Conservation (phyloP, 2,888 invertebrate genomes). For the Glyphotaelius pellucidus region DNA sequence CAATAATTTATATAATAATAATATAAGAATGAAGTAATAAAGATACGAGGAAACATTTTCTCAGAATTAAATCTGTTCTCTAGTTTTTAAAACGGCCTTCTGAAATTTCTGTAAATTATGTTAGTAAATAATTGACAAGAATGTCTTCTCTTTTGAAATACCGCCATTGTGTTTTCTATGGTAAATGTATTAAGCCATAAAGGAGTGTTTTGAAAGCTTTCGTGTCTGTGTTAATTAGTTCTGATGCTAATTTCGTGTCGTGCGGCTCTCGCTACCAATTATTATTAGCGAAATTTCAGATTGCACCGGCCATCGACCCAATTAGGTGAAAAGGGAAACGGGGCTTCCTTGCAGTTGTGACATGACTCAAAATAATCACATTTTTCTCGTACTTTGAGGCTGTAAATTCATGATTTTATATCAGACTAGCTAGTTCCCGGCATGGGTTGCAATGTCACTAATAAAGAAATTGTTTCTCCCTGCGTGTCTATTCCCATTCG, state of each 20-base stretch:
- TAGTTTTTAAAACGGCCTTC: background rate
- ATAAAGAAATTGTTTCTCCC: no score
- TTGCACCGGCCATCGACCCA: constrained; percentile 4
- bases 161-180: background rate
- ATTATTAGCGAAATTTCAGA: background rate
- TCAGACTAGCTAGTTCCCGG: no score
- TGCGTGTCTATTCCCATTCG: no score
- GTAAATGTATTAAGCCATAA: background rate
- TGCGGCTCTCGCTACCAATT: constrained; percentile 5
- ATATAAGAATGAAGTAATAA: background rate
- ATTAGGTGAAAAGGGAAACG: constrained; percentile 10
- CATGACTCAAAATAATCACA: background rate
- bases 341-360: background rate
- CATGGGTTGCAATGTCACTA: no score
- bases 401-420: no score
- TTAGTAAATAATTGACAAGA: no score
- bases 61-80: background rate
- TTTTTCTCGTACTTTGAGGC: background rate
- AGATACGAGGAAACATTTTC: background rate
- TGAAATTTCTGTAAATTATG: background rate
- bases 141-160: background rate
- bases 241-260: background rate
- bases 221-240: constrained; percentile 20
- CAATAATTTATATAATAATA: background rate
- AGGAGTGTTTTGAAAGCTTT: constrained; percentile 26